A percentile compares a stretch with the other conserved stretches of the same genome.
Conservation (phyloP, 2,888 invertebrate species). For the Latrodectus elegans region DNA sequence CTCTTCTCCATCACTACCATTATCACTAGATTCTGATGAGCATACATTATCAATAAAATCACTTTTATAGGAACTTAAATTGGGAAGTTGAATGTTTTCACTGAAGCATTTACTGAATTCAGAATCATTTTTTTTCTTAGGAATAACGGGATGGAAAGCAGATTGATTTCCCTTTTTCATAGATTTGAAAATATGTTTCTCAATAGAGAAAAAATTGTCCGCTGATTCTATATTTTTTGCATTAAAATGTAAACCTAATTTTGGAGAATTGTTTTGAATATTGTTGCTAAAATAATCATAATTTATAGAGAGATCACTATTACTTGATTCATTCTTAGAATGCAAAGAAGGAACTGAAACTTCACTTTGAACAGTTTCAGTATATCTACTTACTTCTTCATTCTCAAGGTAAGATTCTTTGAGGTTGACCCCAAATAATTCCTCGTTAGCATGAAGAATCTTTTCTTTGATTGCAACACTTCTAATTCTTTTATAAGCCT, state of each 20-base stretch:
- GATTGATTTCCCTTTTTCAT: conserved; percentile 27
- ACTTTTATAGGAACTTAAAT: conserved; percentile 51
- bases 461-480: conserved; percentile 71
- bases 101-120: conserved; percentile 4
- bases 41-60: conserved; percentile 50
- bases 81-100: background rate
- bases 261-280: conserved; percentile 14
- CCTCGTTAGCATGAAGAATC: conserved; percentile 72
- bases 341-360: background rate
- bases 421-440: conserved; percentile 71
- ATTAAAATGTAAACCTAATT: conserved; percentile 21
- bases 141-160: conserved; percentile 29
- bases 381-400: conserved; percentile 6
- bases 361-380: background rate
- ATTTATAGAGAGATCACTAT: background rate
- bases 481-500: conserved; percentile 70
- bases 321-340: background rate
- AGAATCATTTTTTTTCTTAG: conserved; percentile 25
- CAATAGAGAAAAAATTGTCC: conserved; percentile 28
- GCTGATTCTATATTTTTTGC: conserved; percentile 24
- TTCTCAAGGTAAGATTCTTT: conserved; percentile 28
- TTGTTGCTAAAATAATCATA: conserved; percentile 23
- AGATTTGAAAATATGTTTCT: conserved; percentile 34
- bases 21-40: conserved; percentile 72
- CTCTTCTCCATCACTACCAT: conserved; percentile 72